phyloP scores from a whole-genome alignment of 2,888 invertebrate species.

The Pyrrhosoma nymphula region DNA sequence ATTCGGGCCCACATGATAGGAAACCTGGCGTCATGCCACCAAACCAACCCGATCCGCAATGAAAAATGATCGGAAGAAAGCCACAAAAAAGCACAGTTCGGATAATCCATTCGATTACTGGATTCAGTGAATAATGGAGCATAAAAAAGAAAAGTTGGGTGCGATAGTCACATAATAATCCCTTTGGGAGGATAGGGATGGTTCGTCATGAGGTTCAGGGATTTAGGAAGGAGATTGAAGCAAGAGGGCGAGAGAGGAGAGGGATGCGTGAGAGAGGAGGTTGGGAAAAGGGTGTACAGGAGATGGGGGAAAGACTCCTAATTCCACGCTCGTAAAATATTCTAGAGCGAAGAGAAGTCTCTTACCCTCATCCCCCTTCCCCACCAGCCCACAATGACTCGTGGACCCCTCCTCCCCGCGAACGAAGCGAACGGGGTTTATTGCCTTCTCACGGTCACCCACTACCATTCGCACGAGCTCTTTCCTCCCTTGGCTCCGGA shows the following conservation, averaged over 20 bases:
- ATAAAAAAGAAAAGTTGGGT: too few species aligned
- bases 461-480: not conserved
- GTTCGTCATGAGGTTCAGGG: not conserved
- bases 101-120: too few species aligned
- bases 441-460: conserved; percentile 23
- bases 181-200: too few species aligned
- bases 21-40: too few species aligned
- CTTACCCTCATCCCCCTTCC: not conserved
- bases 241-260: not conserved
- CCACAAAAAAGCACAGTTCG: too few species aligned
- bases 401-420: not conserved
- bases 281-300: not conserved
- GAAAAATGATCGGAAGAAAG: too few species aligned
- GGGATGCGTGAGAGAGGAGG: too few species aligned
- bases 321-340: conserved; percentile 40
- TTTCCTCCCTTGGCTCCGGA: not conserved
- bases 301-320: not conserved
- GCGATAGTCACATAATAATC: too few species aligned
- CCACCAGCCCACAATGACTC: not conserved
- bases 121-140: too few species aligned
- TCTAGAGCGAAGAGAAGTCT: not conserved
- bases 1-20: too few species aligned
- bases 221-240: not conserved
- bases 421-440: not conserved
- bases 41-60: too few species aligned